phyloP scores from a whole-genome alignment of 1,140 invertebrate genomes.

The Neodiprion pinetum region DNA sequence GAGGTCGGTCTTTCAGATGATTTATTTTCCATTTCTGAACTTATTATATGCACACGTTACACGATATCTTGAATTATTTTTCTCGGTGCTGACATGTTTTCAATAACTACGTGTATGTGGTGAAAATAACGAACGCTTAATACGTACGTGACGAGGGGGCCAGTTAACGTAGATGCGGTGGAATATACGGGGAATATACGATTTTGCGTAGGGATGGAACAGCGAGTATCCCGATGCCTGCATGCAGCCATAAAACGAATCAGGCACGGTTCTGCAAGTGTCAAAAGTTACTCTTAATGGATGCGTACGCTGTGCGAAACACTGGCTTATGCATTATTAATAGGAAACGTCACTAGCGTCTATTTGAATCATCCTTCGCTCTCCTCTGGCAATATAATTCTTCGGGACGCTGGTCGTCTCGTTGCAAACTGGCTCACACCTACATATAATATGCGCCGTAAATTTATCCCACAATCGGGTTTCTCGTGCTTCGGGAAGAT shows the following conservation, averaged over 20 bases:
- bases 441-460: too few species aligned
- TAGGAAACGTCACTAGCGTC: background rate
- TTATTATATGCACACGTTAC: background rate
- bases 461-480: too few species aligned
- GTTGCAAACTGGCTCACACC: too few species aligned
- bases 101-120: background rate
- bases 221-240: conserved; percentile 33
- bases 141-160: background rate
- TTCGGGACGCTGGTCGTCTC: background rate
- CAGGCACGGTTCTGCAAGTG: conserved; percentile 58
- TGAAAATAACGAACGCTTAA: background rate
- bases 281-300: conserved; percentile 55
- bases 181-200: background rate
- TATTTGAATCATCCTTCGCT: conserved; percentile 2
- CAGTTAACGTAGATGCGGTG: background rate
- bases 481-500: too few species aligned
- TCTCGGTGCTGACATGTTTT: background rate
- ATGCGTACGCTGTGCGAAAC: conserved; percentile 28
- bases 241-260: conserved; percentile 50
- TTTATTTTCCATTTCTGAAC: background rate
- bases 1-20: too few species aligned
- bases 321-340: conserved; percentile 42
- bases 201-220: background rate
- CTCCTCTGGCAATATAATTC: background rate
- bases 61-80: background rate